These are phyloP conservation scores for Microchrysa polita DNA, from an alignment of 2,888 invertebrate species.

Conservation along the genomic window DNA sequence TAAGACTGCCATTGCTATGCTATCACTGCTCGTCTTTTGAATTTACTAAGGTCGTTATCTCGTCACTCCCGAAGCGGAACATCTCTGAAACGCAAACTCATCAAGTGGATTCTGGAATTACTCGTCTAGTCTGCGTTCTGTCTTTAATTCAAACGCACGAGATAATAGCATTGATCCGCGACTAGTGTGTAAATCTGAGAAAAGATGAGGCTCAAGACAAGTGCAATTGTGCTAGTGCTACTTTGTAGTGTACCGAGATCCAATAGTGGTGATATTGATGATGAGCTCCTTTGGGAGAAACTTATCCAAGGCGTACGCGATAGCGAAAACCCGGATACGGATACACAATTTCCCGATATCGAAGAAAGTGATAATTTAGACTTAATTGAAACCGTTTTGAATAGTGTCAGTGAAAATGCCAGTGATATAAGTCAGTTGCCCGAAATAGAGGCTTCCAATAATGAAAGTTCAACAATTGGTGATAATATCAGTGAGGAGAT, in stretches of 20 bases:
- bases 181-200: not conserved
- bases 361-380: slow-evolving; percentile 35
- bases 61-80: not conserved
- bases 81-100: not conserved
- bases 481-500: slow-evolving; percentile 25
- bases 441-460: not conserved
- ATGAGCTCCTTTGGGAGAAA: slow-evolving; percentile 25
- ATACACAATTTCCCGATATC: not conserved
- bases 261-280: slow-evolving; percentile 22
- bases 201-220: slow-evolving; percentile 10
- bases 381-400: slow-evolving; percentile 4
- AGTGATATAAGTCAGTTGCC: not conserved
- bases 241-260: not conserved
- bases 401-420: slow-evolving; percentile 22
- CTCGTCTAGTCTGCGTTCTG: slow-evolving; percentile 18
- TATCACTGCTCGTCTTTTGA: not conserved
- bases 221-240: slow-evolving; percentile 17
- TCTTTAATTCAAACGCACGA: slow-evolving; percentile 10
- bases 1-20: no score
- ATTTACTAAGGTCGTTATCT: slow-evolving; percentile 32
- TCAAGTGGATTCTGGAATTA: not conserved
- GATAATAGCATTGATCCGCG: slow-evolving; percentile 9
- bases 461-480: not conserved
- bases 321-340: not conserved
- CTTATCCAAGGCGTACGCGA: slow-evolving; percentile 19